Evolutionary conservation across 2,113 vertebrate genomes (phyloP).

Genomic region (Macaca nemestrina): DNA sequence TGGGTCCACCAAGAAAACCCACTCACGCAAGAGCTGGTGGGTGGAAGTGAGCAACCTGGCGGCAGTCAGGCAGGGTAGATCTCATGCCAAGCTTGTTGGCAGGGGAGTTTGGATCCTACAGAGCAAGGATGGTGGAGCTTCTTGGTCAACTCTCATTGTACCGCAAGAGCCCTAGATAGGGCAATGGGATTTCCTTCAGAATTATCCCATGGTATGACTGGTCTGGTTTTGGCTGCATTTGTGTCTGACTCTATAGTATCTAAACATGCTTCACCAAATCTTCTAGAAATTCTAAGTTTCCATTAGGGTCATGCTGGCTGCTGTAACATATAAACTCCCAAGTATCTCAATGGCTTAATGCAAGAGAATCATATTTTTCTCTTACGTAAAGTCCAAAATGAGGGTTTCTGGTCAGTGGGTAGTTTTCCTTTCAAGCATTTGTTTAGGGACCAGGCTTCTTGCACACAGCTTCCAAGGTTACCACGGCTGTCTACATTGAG

Average conservation of each 20-base stretch:
- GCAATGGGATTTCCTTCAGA: neutral
- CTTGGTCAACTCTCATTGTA: neutral
- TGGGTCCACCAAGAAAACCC: neutral
- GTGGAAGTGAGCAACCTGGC: neutral
- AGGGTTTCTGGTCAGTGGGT: neutral
- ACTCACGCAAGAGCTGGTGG: neutral
- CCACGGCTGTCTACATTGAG: neutral
- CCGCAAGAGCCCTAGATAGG: neutral
- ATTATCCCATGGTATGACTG: neutral
- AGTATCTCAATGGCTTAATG: neutral
- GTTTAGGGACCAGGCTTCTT: neutral
- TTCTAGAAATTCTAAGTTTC: neutral
- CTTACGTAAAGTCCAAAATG: neutral
- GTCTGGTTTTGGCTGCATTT: neutral
- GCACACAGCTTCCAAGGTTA: neutral
- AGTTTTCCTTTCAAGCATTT: neutral
- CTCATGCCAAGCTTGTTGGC: neutral
- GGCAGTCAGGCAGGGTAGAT: neutral
- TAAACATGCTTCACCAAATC: neutral
- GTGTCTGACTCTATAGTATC: neutral
- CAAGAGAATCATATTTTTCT: neutral
- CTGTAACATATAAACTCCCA: neutral
- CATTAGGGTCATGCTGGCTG: neutral
- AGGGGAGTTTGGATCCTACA: neutral
- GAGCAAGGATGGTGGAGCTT: too few species aligned